Percentiles rank a stretch among this genome's conserved stretches.
Evolutionary conservation across 2,113 vertebrate species (phyloP).

Genomic region (Tautogolabrus adspersus): DNA sequence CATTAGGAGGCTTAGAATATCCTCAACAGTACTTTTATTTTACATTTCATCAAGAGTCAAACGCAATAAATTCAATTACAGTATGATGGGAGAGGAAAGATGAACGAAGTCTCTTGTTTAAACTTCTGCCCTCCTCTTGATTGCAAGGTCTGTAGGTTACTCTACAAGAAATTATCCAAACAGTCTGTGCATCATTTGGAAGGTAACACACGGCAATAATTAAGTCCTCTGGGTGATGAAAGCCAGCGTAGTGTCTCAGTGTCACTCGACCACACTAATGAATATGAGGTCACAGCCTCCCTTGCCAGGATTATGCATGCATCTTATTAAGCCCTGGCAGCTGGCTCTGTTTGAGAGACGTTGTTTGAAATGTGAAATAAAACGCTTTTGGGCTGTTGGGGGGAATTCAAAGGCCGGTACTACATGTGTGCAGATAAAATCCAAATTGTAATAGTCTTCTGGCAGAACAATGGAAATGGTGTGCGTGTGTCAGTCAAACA

Average conservation of each 20-base stretch:
- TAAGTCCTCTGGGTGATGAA: conserved; percentile 50
- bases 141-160: conserved; percentile 9
- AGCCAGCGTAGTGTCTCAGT: conserved; percentile 35
- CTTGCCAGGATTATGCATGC: conserved; percentile 16
- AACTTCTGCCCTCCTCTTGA: conserved; percentile 3
- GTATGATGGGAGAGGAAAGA: neutral
- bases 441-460: conserved; percentile 3
- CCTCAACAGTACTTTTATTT: neutral
- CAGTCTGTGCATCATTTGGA: conserved; percentile 16
- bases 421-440: neutral
- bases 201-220: conserved; percentile 51
- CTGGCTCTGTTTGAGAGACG: conserved; percentile 23
- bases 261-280: conserved; percentile 55
- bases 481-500: conserved; percentile 20
- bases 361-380: conserved; percentile 34
- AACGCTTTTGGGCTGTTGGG: neutral
- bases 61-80: neutral
- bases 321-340: conserved; percentile 17
- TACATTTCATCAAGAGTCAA: neutral
- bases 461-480: conserved; percentile 27
- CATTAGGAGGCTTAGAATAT: neutral
- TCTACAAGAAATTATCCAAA: conserved; percentile 22
- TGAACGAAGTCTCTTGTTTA: neutral
- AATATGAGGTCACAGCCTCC: conserved; percentile 48
- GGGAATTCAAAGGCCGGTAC: neutral